A percentile compares a stretch with the other conserved stretches of the same genome.
Conservation (phyloP, 2,888 invertebrate genomes). For the Plebejus anna region DNA sequence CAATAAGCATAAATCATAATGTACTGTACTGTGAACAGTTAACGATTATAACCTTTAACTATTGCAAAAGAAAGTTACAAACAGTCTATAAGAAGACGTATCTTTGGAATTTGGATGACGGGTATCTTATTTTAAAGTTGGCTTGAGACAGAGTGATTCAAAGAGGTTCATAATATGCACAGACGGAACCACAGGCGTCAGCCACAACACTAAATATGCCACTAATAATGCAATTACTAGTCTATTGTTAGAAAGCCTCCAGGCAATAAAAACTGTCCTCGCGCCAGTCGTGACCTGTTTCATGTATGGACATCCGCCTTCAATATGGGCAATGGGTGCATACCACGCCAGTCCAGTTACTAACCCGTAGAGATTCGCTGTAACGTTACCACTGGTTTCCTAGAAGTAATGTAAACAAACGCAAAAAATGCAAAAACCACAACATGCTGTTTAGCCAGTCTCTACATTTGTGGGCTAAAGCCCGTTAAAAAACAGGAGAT, state of each 20-base stretch:
- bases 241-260: conserved; percentile 26
- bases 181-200: not conserved
- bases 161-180: not conserved
- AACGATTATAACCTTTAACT: not conserved
- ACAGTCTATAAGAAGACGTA: not conserved
- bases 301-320: conserved; percentile 71
- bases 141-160: too few relatives aligned
- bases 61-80: too few relatives aligned
- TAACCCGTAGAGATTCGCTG: not conserved
- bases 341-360: conserved; percentile 39
- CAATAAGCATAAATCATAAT: too few relatives aligned
- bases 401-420: not conserved
- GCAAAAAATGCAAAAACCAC: not conserved
- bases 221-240: conserved; percentile 22
- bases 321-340: conserved; percentile 57
- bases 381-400: not conserved
- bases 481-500: too few relatives aligned
- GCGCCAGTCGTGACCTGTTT: conserved; percentile 59
- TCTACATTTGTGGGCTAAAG: not conserved
- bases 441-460: not conserved
- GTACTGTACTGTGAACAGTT: not conserved
- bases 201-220: not conserved
- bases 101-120: too few relatives aligned
- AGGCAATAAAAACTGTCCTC: conserved; percentile 42
- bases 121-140: not conserved